Evolutionary conservation across 1,140 invertebrate species (phyloP), one percentile per base, ranked within the genome.

Genomic region (Hycleus cichorii): DNA sequence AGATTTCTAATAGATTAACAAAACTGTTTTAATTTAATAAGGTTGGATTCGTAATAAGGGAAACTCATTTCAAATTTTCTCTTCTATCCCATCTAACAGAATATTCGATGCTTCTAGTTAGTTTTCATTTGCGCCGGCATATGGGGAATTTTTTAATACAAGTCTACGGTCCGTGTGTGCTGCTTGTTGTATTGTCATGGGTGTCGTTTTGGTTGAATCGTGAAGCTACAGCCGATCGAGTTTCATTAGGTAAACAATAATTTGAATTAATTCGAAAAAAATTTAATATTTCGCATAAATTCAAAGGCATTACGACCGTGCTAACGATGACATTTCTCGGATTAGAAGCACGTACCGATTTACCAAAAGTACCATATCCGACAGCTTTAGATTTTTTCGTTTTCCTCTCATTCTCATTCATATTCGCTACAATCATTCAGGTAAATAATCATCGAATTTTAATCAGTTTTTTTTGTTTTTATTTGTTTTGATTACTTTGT

Each of bases 141-240:
- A 88, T 91, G 79, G 90, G 90, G 4, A 92, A 92, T 72, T 94
- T 91, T 71, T 75, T 93, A 1, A 90, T 94, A 59, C 89, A 93
- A 77, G 90, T 93, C 5, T 94, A 93, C 69, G 84, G 90, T 1
- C 92, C 92, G 1, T 94, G 91, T 65, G 84, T 88, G 44, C 78
- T 95, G 43, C 80, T 94, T 4, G 90, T 93, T 2, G 87, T 92
- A 4, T 76, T 94, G 0, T 92, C 89, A 0, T 95, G 91, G 91
- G 90, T 95, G 0, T 91, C 90, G 6, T 94, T 95, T 69, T 95
- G 90, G 90, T 79, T 94, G 39, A 93, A 93, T 72, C 74, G 91
- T 49, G 91, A 94, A 75, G 91, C 91, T 1, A 93, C 90, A 0
- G 87, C 90, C 0, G 91, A 93, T 74, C 76, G 91, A 62, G 87